A percentile compares a stretch with the other conserved stretches of the same genome.
Evolutionary conservation across 2,797 vertebrate species (phyloP).

Genomic region (Esox masquinongy): DNA sequence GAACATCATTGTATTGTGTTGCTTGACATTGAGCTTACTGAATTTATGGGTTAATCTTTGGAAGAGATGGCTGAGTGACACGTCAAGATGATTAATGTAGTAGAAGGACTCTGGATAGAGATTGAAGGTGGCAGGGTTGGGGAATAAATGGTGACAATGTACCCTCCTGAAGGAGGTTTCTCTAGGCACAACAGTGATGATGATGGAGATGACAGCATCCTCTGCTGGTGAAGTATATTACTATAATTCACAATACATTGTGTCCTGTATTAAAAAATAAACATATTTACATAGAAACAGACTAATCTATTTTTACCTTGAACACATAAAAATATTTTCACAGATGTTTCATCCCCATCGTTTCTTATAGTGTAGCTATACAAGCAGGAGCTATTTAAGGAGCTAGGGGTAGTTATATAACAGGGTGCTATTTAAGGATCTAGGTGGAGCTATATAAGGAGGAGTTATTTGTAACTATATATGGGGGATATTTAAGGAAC

Average conservation of each 20-base stretch:
- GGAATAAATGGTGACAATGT: not conserved
- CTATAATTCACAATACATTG: not conserved
- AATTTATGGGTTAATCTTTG: not conserved
- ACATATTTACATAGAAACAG: not conserved
- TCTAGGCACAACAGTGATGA: not conserved
- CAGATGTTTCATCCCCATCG: not conserved
- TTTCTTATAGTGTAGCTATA: not conserved
- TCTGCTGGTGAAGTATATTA: not conserved
- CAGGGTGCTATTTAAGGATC: no score
- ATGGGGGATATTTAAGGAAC: no score
- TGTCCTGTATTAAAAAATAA: not conserved
- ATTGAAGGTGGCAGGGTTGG: not conserved
- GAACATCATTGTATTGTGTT: constrained; percentile 48
- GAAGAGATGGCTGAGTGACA: not conserved
- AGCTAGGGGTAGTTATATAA: no score
- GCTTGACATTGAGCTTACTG: constrained; percentile 47
- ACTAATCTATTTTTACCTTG: not conserved
- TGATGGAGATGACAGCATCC: not conserved
- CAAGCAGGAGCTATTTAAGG: no score
- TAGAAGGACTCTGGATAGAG: not conserved
- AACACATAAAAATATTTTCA: not conserved
- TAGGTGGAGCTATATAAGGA: no score
- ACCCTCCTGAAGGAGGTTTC: not conserved
- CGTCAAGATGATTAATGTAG: not conserved
- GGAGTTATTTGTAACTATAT: no score